phyloP scores from a whole-genome alignment of 1,140 invertebrate species.

The Drosophila murphyi region DNA sequence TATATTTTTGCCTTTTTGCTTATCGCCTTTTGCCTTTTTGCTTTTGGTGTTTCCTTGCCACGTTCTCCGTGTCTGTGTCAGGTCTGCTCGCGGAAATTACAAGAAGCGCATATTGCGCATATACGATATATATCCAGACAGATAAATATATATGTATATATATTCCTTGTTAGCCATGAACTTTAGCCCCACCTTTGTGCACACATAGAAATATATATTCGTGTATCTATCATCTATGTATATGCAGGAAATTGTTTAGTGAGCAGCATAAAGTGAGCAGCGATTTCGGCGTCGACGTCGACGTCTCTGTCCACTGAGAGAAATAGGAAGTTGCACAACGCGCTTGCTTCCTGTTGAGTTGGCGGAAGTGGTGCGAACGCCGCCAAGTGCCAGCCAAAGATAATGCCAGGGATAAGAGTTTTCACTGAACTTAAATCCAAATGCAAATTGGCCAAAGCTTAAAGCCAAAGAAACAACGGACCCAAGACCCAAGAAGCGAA shows the following conservation, averaged over 20 bases:
- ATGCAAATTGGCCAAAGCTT: constrained; percentile 3
- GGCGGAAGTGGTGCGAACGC: constrained; percentile 61
- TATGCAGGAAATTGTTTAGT: constrained; percentile 82
- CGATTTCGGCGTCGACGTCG: neutral
- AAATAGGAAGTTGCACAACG: constrained; percentile 69
- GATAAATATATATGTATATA: constrained; percentile 1
- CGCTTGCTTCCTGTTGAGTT: constrained; percentile 68
- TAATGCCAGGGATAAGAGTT: constrained; percentile 8
- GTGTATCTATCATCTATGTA: constrained; percentile 31
- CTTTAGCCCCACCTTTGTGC: constrained; percentile 5
- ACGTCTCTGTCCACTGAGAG: constrained; percentile 31
- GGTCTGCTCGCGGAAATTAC: constrained; percentile 75
- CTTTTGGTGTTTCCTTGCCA: constrained; percentile 49
- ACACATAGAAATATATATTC: neutral
- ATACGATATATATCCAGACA: constrained; percentile 18
- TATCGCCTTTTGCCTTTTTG: constrained; percentile 18
- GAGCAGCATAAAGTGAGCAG: constrained; percentile 63
- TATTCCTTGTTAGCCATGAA: constrained; percentile 3
- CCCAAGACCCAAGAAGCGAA: neutral
- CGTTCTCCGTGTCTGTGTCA: constrained; percentile 32
- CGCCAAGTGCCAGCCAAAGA: constrained; percentile 30
- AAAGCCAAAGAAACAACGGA: neutral
- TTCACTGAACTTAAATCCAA: constrained; percentile 20
- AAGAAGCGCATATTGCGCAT: constrained; percentile 41
- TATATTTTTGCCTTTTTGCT: neutral